Evolutionary conservation across 2,797 vertebrate genomes (phyloP), one percentile per base, ranked within the genome.

Genomic region (Tympanoctomys barrerae): DNA sequence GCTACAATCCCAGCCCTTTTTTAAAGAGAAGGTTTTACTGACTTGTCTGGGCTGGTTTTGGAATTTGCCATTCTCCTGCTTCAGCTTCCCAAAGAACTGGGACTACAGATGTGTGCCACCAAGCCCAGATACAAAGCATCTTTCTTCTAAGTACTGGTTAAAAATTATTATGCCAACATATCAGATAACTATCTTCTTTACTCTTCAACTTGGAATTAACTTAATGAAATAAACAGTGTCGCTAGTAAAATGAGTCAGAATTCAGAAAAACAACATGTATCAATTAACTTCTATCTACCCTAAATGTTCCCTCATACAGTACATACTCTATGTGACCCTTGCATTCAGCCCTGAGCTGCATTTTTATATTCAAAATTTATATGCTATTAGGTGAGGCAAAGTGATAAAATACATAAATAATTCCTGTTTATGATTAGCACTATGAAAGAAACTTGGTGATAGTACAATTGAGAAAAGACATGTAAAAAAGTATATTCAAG

Each of bases 111-210:
- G 28, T 33, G 9, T 78, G 75, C 46, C 26, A 78, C 46, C 16
- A 33, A 31, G 28, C 46, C 46, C 28, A 9, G 46, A 78, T 52
- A 78, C 46, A 78, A 78, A 52, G 14, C 46, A 7, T 22, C 78
- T 88, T 68, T 75, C 59, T 75, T 80, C 33, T 73, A 93, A 88
- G 71, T 28, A 94, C 49, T 19, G n/a, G 46, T 49, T 90, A 90
- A 86, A 79, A 78, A 54, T 49, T 62, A 82, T 90, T 68, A 94
- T 78, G 78, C n/a, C 73, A 89, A 86, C 18, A 46, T 73, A 80
- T 75, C 81, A 39, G 36, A 31, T 26, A 83, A 91, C n/a, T 62
- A 18, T 54, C 52, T 78, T 73, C n/a, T 62, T 91, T 22, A 75
- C 9, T 59, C 57, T 91, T 89, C 78, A 87, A 88, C 78, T 57